These are phyloP conservation scores for Philopotamus ludificatus DNA, from an alignment of 1,140 invertebrate genomes.

Conservation along the genomic window DNA sequence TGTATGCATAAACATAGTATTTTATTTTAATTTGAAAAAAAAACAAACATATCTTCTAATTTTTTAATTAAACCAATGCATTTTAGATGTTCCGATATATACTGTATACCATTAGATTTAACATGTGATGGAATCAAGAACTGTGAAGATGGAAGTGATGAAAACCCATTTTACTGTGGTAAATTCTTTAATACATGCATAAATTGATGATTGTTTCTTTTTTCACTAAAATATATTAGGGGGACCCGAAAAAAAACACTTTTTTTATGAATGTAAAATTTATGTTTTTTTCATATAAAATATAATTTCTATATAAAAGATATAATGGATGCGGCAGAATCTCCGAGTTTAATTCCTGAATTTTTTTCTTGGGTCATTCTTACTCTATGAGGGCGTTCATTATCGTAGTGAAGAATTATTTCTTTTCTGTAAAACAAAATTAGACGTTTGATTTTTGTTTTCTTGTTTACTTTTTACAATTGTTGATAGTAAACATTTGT, in stretches of 20 bases:
- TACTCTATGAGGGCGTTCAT: no score
- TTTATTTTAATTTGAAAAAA: not conserved
- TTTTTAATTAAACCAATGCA: no score
- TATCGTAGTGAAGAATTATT: no score
- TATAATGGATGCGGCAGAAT: no score
- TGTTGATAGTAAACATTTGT: no score
- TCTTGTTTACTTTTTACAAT: no score
- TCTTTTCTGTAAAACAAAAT: no score
- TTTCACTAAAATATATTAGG: not conserved
- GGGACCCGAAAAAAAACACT: not conserved
- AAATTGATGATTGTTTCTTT: not conserved
- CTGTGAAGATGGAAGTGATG: constrained; percentile 77
- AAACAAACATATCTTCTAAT: not conserved
- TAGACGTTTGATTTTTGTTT: no score
- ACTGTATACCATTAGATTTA: constrained; percentile 73
- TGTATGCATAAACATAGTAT: not conserved
- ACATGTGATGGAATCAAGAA: constrained; percentile 76
- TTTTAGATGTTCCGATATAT: constrained; percentile 58
- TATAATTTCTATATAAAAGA: not conserved
- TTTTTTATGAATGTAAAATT: not conserved
- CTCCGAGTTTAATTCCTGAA: no score
- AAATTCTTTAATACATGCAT: constrained; percentile 40
- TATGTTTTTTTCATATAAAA: no score
- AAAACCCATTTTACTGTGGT: constrained; percentile 65
- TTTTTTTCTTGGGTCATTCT: no score